Conservation (phyloP, 2,113 vertebrate genomes). For the Geococcyx californianus region DNA sequence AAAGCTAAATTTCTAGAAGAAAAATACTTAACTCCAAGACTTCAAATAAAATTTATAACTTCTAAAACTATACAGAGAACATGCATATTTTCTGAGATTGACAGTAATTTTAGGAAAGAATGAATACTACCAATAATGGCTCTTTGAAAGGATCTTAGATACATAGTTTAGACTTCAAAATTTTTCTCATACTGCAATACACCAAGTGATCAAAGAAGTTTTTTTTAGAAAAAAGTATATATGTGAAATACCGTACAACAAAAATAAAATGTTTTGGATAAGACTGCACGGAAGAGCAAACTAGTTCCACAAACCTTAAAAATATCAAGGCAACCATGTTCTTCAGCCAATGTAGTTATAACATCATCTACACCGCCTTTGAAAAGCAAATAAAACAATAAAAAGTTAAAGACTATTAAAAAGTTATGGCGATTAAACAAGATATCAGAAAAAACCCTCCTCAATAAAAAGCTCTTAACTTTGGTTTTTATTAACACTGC, state of each 20-base stretch:
- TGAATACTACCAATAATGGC: not conserved
- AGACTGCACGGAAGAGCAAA: not conserved
- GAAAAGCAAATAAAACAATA: conserved; percentile 36
- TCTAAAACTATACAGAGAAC: not conserved
- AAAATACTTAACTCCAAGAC: not conserved
- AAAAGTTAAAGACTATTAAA: not conserved
- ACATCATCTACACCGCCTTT: conserved; percentile 93
- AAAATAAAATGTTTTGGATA: not conserved
- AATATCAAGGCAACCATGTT: conserved; percentile 91
- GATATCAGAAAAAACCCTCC: not conserved
- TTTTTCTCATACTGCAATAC: not conserved
- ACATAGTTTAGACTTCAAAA: not conserved
- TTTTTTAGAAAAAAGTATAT: not conserved
- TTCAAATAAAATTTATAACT: not conserved
- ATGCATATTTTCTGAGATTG: not conserved
- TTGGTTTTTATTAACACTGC: not conserved
- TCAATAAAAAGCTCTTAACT: not conserved
- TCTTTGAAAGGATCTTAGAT: not conserved
- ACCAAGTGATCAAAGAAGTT: not conserved
- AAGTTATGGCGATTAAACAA: not conserved
- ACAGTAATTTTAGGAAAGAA: not conserved
- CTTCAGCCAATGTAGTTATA: conserved; percentile 91
- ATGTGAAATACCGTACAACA: not conserved
- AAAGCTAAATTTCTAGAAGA: not conserved
- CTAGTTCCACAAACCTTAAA: conserved; percentile 82